Evolutionary conservation across 2,113 vertebrate species (phyloP).

Genomic region (Gymnogyps californianus): DNA sequence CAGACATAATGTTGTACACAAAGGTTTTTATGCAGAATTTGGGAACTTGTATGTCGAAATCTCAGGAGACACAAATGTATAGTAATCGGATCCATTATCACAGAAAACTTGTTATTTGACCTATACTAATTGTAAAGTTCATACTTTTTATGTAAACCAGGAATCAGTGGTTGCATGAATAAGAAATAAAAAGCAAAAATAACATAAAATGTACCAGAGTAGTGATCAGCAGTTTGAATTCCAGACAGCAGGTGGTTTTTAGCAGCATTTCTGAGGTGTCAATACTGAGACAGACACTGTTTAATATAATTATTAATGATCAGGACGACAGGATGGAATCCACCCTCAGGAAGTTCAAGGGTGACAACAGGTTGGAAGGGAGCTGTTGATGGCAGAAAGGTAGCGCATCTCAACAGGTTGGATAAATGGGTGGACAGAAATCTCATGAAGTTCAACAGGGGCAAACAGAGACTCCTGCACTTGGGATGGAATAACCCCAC

Average conservation of each 20-base stretch:
- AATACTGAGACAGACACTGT: not conserved
- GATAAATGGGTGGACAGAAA: not conserved
- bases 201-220: not conserved
- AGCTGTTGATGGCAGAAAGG: not conserved
- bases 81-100: not conserved
- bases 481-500: not conserved
- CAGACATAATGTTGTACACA: not conserved
- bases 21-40: not conserved
- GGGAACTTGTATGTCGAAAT: not conserved
- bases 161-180: not conserved
- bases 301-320: not conserved
- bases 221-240: not conserved
- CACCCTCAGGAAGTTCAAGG: not conserved
- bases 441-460: not conserved
- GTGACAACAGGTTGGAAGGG: not conserved
- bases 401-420: not conserved
- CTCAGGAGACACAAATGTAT: not conserved
- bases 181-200: not conserved
- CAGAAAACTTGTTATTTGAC: not conserved
- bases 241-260: not conserved
- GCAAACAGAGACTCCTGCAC: not conserved
- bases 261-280: not conserved
- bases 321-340: not conserved
- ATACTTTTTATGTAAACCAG: not conserved
- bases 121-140: not conserved